Conservation (phyloP, 2,797 vertebrate species). For the Mionectes olivaceus region DNA sequence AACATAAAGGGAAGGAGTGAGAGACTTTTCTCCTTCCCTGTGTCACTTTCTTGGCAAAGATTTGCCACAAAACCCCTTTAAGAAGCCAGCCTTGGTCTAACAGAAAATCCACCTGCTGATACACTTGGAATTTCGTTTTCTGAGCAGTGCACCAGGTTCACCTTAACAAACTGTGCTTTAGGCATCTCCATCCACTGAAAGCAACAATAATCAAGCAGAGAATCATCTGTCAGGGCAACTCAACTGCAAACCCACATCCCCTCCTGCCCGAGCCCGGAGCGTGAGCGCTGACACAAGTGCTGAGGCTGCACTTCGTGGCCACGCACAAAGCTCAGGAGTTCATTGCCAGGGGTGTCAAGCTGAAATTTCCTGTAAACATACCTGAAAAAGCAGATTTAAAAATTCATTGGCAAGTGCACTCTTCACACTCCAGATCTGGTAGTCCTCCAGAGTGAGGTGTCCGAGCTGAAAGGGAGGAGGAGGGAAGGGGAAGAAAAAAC, state of each 20-base stretch:
- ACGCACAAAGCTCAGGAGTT: not conserved
- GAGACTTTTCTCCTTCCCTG: not conserved
- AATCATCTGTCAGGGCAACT: not conserved
- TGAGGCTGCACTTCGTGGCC: not conserved
- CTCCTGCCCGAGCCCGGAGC: not conserved
- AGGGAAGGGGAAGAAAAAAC: not conserved
- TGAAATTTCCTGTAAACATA: conserved; percentile 57
- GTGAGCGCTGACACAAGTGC: not conserved
- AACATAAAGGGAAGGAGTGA: not conserved
- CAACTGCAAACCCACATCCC: not conserved
- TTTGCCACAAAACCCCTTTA: not conserved
- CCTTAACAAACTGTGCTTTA: not conserved
- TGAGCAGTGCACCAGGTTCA: not conserved
- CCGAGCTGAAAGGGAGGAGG: conserved; percentile 80
- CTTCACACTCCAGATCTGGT: conserved; percentile 99
- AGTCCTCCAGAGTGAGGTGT: conserved; percentile 96
- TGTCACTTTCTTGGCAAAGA: not conserved
- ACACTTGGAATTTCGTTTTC: not conserved
- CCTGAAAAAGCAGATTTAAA: conserved; percentile 98
- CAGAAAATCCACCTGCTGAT: not conserved
- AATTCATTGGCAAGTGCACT: conserved; percentile 97
- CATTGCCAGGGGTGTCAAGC: not conserved
- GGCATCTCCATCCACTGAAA: not conserved
- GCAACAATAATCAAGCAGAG: not conserved
- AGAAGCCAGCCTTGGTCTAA: not conserved